Conservation (phyloP, 1,140 invertebrate genomes). For the Hormaphis cornu region DNA sequence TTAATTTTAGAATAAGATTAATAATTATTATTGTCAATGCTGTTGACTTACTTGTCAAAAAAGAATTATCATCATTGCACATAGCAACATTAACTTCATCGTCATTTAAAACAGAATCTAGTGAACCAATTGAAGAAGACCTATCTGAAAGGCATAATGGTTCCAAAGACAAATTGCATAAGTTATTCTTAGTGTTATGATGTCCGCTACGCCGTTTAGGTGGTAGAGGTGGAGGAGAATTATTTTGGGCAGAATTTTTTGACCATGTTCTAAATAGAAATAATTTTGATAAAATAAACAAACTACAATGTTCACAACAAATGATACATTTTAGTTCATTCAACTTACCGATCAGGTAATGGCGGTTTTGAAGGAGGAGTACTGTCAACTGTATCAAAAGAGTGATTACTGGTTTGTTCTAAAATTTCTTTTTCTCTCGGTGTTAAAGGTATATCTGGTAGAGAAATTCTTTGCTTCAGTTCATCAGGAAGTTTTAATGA, state of each 20-base stretch:
- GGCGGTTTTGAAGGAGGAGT: constrained; percentile 78
- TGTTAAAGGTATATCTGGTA: constrained; percentile 73
- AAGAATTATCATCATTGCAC: constrained; percentile 48
- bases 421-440: constrained; percentile 62
- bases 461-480: constrained; percentile 52
- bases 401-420: constrained; percentile 46
- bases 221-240: constrained; percentile 63
- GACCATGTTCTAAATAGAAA: constrained; percentile 38
- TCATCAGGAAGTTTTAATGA: constrained; percentile 31
- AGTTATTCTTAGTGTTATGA: not conserved
- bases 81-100: constrained; percentile 53
- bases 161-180: constrained; percentile 24
- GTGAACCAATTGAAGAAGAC: constrained; percentile 60
- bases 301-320: not conserved
- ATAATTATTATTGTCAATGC: not conserved
- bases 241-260: constrained; percentile 29
- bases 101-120: constrained; percentile 73
- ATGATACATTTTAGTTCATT: not conserved
- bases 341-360: constrained; percentile 57
- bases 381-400: constrained; percentile 44
- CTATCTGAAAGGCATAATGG: constrained; percentile 29
- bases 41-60: constrained; percentile 34
- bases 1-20: not conserved
- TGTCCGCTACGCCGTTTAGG: constrained; percentile 53
- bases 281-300: not conserved